Evolutionary conservation across 1,140 invertebrate species (phyloP), one percentile per base, ranked within the genome.

Genomic region (Hermetia illucens): DNA sequence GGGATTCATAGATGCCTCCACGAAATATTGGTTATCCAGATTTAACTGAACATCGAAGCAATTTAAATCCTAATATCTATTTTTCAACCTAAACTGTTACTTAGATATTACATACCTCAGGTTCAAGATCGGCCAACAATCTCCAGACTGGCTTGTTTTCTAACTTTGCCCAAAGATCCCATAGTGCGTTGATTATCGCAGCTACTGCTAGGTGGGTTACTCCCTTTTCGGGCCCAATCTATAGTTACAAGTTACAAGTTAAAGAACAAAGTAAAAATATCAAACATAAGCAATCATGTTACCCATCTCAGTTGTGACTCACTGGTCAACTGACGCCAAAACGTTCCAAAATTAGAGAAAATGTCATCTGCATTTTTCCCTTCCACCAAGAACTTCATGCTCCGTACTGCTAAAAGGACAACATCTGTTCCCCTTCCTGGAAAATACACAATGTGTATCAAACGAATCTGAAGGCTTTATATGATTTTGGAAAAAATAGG

Each of bases 161-260:
- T 1, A 83, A 64, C 51, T 79, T 74, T 2, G 77, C 86, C 87
- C 88, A 91, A 18, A 93, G 62, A 62, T 94, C 90, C 89, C 89
- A 94, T 2, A 93, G 53, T 5, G 86, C 81, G 62, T 93, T 94
- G 2, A 90, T 56, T 32, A 94, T 74, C 5, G 85, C 89, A 3
- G 82, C 86, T n/a, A 75, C 75, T 1, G 88, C 89, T 38, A 39
- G 34, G 18, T 41, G 39, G 4, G 77, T 75, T 0, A 87, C 88
- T 19, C 90, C 89, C 66, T 92, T 93, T 55, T 93, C 88, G 18
- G 89, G 89, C 6, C 89, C 90, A 38, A 93, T 69, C 84, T 87
- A 13, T 30, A 36, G 6, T 25, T 37, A 40, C 12, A 20, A 17
- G 5, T n/a, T 33, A 21, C 16, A 34, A 32, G n/a, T 16, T 17